Conservation (phyloP, 2,797 vertebrate species). For the Enteromius paludinosus region DNA sequence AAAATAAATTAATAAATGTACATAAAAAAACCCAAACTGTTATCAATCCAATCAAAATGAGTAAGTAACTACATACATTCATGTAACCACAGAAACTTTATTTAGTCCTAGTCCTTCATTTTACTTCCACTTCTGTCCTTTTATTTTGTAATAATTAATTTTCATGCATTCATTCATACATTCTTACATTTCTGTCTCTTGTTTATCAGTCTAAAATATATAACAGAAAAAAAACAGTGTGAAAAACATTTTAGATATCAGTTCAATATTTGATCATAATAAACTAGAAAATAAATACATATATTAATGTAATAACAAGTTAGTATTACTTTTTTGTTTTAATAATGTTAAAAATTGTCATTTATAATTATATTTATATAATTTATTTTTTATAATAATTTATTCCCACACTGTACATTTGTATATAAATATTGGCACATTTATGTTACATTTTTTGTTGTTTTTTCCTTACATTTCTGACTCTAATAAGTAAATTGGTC, state of each 20-base stretch:
- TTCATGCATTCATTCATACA: neutral
- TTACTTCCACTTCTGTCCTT: neutral
- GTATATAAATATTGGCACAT: neutral
- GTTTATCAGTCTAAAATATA: neutral
- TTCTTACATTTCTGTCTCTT: neutral
- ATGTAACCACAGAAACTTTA: no score
- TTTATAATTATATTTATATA: no score
- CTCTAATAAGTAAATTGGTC: neutral
- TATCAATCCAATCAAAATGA: neutral
- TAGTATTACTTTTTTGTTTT: no score
- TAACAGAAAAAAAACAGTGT: neutral
- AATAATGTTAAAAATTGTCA: no score
- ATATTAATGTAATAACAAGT: neutral
- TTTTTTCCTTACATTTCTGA: neutral
- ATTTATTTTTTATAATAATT: neutral
- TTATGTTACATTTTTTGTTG: neutral
- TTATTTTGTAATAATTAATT: neutral
- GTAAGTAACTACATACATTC: no score
- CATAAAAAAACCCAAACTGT: neutral
- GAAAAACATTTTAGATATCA: neutral
- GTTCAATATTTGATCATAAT: neutral
- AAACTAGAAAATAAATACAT: neutral
- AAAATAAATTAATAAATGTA: neutral
- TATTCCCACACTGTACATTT: neutral
- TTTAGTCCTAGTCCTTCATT: no score